Conservation (phyloP, 2,797 vertebrate species). For the Avahi laniger region DNA sequence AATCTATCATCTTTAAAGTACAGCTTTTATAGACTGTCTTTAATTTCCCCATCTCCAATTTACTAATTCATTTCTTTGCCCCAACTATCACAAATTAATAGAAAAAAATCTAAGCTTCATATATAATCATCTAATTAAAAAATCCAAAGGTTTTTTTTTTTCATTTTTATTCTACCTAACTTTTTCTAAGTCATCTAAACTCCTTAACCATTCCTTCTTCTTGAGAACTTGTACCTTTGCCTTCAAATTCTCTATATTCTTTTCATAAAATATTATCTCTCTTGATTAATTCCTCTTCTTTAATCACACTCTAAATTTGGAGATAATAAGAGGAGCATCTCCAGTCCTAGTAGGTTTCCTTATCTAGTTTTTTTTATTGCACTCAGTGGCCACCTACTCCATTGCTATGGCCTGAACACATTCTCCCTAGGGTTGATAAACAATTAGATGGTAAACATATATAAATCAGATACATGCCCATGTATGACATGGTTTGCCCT, state of each 20-base stretch:
- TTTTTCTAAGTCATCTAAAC: background rate
- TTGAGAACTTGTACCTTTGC: background rate
- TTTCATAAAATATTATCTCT: background rate
- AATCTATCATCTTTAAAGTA: background rate
- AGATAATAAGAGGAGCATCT: background rate
- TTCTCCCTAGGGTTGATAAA: background rate
- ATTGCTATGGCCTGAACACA: background rate
- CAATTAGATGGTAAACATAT: background rate
- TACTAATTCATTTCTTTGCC: background rate
- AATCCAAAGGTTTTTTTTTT: background rate
- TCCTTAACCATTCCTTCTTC: background rate
- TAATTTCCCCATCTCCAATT: background rate
- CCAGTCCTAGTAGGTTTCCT: background rate
- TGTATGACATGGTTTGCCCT: background rate
- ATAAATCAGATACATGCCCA: background rate
- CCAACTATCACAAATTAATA: background rate
- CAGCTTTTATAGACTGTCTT: background rate
- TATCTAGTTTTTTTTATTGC: background rate
- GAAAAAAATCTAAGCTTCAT: background rate
- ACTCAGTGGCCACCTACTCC: background rate
- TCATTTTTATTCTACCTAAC: background rate
- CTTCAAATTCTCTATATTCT: background rate
- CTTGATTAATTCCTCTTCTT: background rate
- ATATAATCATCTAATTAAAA: background rate
- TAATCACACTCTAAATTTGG: background rate